These are phyloP conservation scores for Phallusia fumigata DNA, from an alignment of 23 tunicate genomes.

Conservation along the genomic window DNA sequence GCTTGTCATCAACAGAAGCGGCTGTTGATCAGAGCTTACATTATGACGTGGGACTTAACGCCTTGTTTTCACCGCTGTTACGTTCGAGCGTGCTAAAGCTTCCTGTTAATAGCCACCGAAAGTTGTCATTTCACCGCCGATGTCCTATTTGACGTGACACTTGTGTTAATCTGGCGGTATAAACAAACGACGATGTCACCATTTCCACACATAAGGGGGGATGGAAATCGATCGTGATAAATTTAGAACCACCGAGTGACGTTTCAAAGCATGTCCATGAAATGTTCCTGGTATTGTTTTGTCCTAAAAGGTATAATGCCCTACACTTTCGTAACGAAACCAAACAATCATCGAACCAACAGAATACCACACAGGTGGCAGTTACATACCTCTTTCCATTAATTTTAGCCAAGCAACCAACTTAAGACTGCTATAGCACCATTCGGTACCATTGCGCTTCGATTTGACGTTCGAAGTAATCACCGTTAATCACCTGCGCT, in stretches of 20 bases:
- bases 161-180: not conserved
- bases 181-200: not conserved
- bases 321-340: too few species aligned
- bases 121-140: not conserved
- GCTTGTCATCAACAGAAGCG: constrained; percentile 5
- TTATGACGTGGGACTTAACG: not conserved
- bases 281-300: too few species aligned
- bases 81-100: not conserved
- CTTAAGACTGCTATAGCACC: too few species aligned
- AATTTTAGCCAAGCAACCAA: too few species aligned
- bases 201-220: not conserved
- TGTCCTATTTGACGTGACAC: constrained; percentile 9
- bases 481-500: too few species aligned
- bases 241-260: not conserved
- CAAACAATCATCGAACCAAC: too few species aligned
- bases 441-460: too few species aligned
- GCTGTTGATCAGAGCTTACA: not conserved
- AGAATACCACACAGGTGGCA: too few species aligned
- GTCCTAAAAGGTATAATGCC: too few species aligned
- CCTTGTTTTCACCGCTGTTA: constrained; percentile 2
- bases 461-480: too few species aligned
- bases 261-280: too few species aligned
- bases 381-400: too few species aligned
- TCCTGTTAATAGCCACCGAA: constrained; percentile 5
- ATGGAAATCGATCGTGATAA: not conserved